Evolutionary conservation across 1,140 invertebrate species (phyloP).

Genomic region (Anthonomus grandis): DNA sequence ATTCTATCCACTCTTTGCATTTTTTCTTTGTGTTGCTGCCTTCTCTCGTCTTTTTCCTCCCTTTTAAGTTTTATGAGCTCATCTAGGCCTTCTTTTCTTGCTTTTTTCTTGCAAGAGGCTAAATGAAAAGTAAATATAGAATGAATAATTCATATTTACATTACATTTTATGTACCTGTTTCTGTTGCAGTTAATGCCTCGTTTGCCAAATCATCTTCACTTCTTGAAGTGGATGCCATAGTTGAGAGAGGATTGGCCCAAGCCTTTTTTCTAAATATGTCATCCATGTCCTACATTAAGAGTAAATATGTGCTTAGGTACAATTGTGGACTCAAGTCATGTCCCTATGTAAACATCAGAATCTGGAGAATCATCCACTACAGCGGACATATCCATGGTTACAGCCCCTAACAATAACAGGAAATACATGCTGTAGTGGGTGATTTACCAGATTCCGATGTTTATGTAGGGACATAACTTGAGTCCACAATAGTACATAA

Average conservation of each 20-base stretch:
- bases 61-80: not conserved
- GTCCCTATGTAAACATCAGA: too few species aligned
- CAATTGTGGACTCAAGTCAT: too few species aligned
- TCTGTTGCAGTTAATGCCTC: not conserved
- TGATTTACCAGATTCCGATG: not conserved
- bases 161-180: not conserved
- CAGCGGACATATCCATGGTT: not conserved
- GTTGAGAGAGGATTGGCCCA: too few species aligned
- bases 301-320: too few species aligned
- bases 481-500: too few species aligned
- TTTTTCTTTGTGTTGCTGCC: not conserved
- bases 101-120: not conserved
- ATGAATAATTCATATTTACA: too few species aligned
- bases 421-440: not conserved
- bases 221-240: too few species aligned
- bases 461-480: too few species aligned
- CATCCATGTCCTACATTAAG: too few species aligned
- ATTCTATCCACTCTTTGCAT: not conserved
- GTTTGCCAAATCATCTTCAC: too few species aligned
- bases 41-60: not conserved
- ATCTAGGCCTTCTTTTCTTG: not conserved
- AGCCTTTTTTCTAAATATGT: too few species aligned
- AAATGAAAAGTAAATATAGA: not conserved
- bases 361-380: not conserved
- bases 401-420: not conserved